Evolutionary conservation across 1,140 invertebrate species (phyloP).

Genomic region (Bombus sylvicola): DNA sequence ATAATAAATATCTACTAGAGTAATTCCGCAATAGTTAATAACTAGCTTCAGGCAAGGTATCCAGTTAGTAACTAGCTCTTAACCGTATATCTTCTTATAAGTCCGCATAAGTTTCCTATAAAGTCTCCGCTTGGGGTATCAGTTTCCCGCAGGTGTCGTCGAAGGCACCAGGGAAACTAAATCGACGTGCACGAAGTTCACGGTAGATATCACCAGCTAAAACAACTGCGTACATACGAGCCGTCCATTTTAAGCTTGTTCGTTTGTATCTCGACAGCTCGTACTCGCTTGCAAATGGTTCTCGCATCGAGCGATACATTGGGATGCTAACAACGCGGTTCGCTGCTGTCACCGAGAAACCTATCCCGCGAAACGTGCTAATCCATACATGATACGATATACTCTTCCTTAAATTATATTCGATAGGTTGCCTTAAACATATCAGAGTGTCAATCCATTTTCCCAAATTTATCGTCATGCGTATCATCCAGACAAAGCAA

Average conservation of each 20-base stretch:
- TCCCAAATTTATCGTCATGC: background rate
- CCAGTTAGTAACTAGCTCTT: background rate
- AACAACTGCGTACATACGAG: slow-evolving; percentile 18
- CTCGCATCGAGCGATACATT: slow-evolving; percentile 18
- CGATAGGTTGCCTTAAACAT: background rate
- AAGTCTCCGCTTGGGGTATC: slow-evolving; percentile 41
- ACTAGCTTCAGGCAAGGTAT: background rate
- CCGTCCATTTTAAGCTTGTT: background rate
- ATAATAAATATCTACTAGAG: background rate
- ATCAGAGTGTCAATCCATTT: background rate
- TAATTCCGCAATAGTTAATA: background rate
- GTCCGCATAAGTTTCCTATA: slow-evolving; percentile 35
- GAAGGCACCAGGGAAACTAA: slow-evolving; percentile 2
- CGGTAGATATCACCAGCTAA: slow-evolving; percentile 32
- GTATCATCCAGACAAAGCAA: background rate
- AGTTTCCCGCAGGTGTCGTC: slow-evolving; percentile 46
- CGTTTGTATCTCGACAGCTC: slow-evolving; percentile 10
- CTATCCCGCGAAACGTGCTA: slow-evolving; percentile 7
- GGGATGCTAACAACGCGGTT: background rate
- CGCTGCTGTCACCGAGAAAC: background rate
- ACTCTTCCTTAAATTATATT: slow-evolving; percentile 1
- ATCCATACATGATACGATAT: slow-evolving; percentile 25
- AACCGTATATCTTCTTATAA: slow-evolving; percentile 42
- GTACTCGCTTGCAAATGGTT: slow-evolving; percentile 11
- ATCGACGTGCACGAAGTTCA: slow-evolving; percentile 35